These are phyloP conservation scores for Marmota monax DNA, from an alignment of 2,113 vertebrate genomes.

Conservation along the genomic window DNA sequence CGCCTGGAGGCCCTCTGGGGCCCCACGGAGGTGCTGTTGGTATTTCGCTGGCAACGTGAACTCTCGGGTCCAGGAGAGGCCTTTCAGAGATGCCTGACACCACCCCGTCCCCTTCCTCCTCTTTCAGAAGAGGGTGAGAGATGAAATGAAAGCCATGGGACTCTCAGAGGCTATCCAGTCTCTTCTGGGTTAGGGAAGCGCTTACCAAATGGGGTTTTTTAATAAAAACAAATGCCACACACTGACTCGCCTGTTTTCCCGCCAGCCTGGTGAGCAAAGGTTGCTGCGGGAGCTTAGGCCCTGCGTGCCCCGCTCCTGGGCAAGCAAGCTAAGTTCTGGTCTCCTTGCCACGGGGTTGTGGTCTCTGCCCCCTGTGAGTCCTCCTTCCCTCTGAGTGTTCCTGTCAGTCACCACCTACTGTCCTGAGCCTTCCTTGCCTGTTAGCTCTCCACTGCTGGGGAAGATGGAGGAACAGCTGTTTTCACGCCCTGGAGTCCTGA, in stretches of 20 bases:
- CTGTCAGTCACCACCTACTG: fast-evolving
- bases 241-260: background rate
- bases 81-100: background rate
- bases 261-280: background rate
- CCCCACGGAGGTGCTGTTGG: background rate
- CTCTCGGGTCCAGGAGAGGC: background rate
- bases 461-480: background rate
- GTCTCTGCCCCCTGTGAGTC: background rate
- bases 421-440: background rate
- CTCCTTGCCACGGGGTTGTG: background rate
- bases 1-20: background rate
- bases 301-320: background rate
- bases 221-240: conserved; percentile 75
- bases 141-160: background rate
- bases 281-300: background rate
- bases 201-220: conserved; percentile 71
- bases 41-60: background rate
- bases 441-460: background rate
- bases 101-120: background rate
- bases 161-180: background rate
- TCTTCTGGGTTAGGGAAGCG: conserved; percentile 6
- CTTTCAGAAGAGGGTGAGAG: background rate
- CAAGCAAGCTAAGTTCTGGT: background rate
- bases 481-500: background rate
- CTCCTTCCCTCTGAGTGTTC: background rate